phyloP scores from a whole-genome alignment of 1,140 invertebrate species.

The Diprion similis region DNA sequence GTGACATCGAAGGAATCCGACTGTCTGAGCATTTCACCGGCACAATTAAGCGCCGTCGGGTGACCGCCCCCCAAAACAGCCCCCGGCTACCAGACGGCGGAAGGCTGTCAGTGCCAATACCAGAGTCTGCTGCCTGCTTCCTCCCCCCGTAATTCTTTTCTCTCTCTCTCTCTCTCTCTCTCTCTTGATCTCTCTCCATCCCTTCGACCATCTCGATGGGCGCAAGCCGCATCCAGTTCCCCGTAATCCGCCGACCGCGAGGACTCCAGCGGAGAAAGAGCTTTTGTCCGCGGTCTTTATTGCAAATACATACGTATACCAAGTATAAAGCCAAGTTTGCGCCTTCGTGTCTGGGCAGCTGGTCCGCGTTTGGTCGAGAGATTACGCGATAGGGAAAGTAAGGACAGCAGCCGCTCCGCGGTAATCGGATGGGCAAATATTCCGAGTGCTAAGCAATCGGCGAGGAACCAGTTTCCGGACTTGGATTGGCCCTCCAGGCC shows the following conservation, averaged over 20 bases:
- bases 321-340: too few species aligned
- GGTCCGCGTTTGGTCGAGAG: too few species aligned
- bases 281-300: conserved; percentile 13
- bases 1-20: conserved; percentile 47
- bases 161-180: conserved; percentile 22
- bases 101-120: conserved; percentile 15
- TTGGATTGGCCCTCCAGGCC: too few species aligned
- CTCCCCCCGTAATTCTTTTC: not conserved
- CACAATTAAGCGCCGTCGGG: conserved; percentile 46
- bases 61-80: conserved; percentile 29
- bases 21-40: conserved; percentile 49
- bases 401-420: too few species aligned
- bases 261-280: not conserved
- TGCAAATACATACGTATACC: conserved; percentile 10
- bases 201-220: not conserved
- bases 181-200: not conserved
- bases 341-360: too few species aligned
- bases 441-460: too few species aligned
- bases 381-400: too few species aligned
- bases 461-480: too few species aligned
- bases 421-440: too few species aligned
- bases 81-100: conserved; percentile 9
- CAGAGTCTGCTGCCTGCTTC: conserved; percentile 9
- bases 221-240: not conserved
- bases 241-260: not conserved